Evolutionary conservation across 2,113 vertebrate species (phyloP).

Genomic region (Istiophorus platypterus): DNA sequence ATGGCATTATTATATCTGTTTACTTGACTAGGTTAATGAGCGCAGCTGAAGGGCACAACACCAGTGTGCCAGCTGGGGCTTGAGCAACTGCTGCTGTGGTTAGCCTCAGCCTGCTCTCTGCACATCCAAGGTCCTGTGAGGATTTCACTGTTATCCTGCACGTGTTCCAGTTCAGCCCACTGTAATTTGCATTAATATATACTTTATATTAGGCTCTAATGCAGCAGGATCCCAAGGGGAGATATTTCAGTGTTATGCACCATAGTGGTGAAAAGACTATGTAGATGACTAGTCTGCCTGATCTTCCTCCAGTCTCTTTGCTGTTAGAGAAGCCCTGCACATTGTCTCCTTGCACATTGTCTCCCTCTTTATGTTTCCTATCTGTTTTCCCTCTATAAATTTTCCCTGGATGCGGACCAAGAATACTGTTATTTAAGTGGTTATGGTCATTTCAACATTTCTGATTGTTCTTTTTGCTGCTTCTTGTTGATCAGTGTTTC

Average conservation of each 20-base stretch:
- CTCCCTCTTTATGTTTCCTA: neutral
- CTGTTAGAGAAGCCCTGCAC: neutral
- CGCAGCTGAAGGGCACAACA: slow-evolving; percentile 54
- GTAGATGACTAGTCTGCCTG: slow-evolving; percentile 29
- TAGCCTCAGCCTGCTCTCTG: slow-evolving; percentile 53
- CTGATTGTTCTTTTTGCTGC: neutral
- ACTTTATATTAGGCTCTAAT: slow-evolving; percentile 65
- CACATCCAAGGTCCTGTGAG: slow-evolving; percentile 42
- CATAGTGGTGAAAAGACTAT: slow-evolving; percentile 39
- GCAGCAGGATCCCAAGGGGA: slow-evolving; percentile 29
- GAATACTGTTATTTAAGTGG: slow-evolving; percentile 21
- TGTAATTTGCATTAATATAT: slow-evolving; percentile 75
- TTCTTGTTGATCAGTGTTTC: neutral
- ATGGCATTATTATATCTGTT: slow-evolving; percentile 39
- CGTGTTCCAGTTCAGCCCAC: slow-evolving; percentile 43
- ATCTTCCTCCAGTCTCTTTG: slow-evolving; percentile 24
- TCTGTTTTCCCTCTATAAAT: neutral
- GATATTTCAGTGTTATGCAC: slow-evolving; percentile 55
- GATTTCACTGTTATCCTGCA: slow-evolving; percentile 49
- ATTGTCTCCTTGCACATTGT: slow-evolving; percentile 29
- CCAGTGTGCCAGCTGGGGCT: slow-evolving; percentile 28
- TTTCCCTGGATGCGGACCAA: slow-evolving; percentile 9
- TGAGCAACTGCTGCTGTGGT: slow-evolving; percentile 59
- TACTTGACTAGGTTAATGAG: slow-evolving; percentile 64
- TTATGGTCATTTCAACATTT: neutral